Percentiles rank a stretch among this genome's conserved stretches.
Evolutionary conservation across 2,888 invertebrate genomes (phyloP).

Genomic region (Scaptomyza caliginosa): DNA sequence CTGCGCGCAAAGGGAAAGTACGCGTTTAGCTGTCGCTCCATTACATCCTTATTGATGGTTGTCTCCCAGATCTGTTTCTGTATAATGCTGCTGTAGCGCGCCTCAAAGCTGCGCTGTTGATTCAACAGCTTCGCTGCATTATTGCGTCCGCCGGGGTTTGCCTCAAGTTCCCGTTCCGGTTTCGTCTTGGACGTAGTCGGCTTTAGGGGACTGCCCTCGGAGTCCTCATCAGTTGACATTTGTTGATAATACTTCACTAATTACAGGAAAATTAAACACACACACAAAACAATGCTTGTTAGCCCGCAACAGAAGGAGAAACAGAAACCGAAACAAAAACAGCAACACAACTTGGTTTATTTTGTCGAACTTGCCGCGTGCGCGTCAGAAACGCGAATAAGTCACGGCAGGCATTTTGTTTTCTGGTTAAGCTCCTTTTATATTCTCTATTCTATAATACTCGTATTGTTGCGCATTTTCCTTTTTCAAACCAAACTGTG

Average conservation of each 20-base stretch:
- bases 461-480: conserved; percentile 72
- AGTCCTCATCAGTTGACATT: conserved; percentile 70
- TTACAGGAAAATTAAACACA: conserved; percentile 70
- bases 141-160: conserved; percentile 28
- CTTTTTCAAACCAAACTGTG: conserved; percentile 28
- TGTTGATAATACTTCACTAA: conserved; percentile 47
- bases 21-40: conserved; percentile 89
- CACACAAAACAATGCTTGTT: conserved; percentile 18
- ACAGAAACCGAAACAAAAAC: background rate
- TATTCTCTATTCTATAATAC: conserved; percentile 25
- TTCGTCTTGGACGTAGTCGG: conserved; percentile 47
- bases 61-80: conserved; percentile 83
- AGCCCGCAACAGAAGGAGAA: conserved; percentile 2
- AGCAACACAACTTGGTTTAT: background rate
- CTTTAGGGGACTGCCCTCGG: conserved; percentile 53
- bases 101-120: conserved; percentile 83
- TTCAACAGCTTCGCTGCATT: conserved; percentile 48
- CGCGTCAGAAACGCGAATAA: conserved; percentile 70
- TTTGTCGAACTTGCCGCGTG: conserved; percentile 52
- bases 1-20: conserved; percentile 86
- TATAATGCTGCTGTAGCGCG: conserved; percentile 83
- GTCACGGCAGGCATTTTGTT: conserved; percentile 63
- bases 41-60: conserved; percentile 82
- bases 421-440: conserved; percentile 29
- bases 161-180: conserved; percentile 2